Evolutionary conservation across 2,888 invertebrate genomes (phyloP), one percentile per base, ranked within the genome.

Genomic region (Timandra comae): DNA sequence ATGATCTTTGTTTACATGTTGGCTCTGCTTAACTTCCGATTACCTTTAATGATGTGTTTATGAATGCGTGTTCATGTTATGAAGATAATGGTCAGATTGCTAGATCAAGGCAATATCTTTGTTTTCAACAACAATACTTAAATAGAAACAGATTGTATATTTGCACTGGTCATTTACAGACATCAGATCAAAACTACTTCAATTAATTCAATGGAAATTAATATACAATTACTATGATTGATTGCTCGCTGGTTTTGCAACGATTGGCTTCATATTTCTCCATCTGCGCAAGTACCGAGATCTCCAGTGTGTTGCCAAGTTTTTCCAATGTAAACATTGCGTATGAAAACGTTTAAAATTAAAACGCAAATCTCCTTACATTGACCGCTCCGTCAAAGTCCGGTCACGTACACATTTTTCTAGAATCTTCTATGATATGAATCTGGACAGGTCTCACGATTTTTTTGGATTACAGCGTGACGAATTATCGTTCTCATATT

Each of bases 391-490:
- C 56, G 49, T 55, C 43, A 58, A 48, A 59, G 52, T 56, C 57
- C 47, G 49, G 47, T 49, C 65, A 63, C 56, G 58, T 67, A 56
- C 53, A 39, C 47, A 42, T 48, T 52, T 63, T 60, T 56, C 60
- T 56, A 62, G 58, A 58, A 60, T 58, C 50, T 53, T 59, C 52
- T 46, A 46, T 63, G 62, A 66, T 54, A 60, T 61, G 50, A 58
- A 54, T 49, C 43, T 45, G 52, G 57, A 51, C 48, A 57, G 54
- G 58, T 43, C 54, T 46, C 57, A 54, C 60, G 53, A 54, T 58
- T 64, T 63, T 58, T 65, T 58, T 64, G 46, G 58, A 49, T 56
- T 60, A 58, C 56, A 58, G 60, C 56, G 53, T 63, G 63, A 60
- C 63, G 63, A 50, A 58, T 59, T 48, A 51, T 46, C 39, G 52